phyloP scores from a whole-genome alignment of 2,797 vertebrate genomes.

The Orientallactaga sibirica region DNA sequence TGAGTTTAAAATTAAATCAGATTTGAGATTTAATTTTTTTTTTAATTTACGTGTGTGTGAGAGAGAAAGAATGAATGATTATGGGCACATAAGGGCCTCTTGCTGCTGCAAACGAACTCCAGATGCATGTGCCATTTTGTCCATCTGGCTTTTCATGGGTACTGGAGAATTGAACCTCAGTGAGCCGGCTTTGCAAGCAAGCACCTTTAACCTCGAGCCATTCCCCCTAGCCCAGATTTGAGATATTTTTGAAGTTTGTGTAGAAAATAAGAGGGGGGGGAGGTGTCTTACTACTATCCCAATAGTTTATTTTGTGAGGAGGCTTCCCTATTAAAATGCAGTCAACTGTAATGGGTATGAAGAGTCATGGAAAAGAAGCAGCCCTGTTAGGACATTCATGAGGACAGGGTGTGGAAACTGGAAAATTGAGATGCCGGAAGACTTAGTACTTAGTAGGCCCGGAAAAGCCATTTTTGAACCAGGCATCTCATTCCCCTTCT shows the following conservation, averaged over 20 bases:
- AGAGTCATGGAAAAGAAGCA: background rate
- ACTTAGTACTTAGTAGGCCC: background rate
- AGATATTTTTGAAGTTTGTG: slow-evolving; percentile 42
- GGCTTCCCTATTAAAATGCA: background rate
- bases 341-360: background rate
- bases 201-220: no score
- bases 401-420: background rate
- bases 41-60: no score
- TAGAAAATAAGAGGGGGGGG: slow-evolving; percentile 36
- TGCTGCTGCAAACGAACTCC: no score
- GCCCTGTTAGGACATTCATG: slow-evolving; percentile 4
- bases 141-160: no score
- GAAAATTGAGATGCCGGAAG: background rate
- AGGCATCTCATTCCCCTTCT: slow-evolving; percentile 34
- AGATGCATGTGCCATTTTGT: no score
- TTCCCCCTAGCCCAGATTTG: background rate
- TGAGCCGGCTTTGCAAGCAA: no score
- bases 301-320: background rate
- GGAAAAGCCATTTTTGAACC: slow-evolving; percentile 62
- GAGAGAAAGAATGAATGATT: no score
- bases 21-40: no score
- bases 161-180: no score
- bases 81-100: no score
- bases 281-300: background rate
- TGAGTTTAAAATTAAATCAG: background rate